These are phyloP conservation scores for Brotula barbata DNA, from an alignment of 2,797 vertebrate species.

Conservation along the genomic window DNA sequence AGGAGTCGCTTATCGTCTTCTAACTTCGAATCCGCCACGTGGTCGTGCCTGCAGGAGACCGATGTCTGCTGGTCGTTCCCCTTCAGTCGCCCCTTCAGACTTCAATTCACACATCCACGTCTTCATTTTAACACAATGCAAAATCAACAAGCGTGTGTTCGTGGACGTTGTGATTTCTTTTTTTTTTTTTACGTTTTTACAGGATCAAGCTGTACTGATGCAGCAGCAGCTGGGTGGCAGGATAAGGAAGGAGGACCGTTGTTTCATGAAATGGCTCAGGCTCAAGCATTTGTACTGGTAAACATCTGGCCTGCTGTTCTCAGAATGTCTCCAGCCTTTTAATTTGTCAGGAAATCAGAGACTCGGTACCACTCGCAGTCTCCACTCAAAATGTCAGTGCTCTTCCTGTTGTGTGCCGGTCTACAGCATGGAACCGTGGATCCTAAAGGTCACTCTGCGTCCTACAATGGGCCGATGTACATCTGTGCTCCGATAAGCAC, in stretches of 20 bases:
- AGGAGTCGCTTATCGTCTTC: conserved; percentile 60
- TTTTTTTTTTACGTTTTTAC: conserved; percentile 8
- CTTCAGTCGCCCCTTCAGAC: conserved; percentile 22
- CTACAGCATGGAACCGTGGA: conserved; percentile 23
- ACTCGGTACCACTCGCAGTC: no score
- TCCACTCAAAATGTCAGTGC: conserved; percentile 25
- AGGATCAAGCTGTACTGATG: conserved; percentile 8
- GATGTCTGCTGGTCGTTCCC: conserved; percentile 35
- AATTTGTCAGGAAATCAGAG: no score
- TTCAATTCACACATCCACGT: conserved; percentile 25
- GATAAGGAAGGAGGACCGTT: conserved; percentile 6
- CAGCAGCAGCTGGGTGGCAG: conserved; percentile 27
- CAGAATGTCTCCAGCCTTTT: conserved; percentile 32
- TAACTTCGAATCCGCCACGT: conserved; percentile 60
- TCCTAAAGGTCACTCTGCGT: conserved; percentile 7
- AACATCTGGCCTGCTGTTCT: not conserved
- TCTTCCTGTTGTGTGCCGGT: conserved; percentile 25
- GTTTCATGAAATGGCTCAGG: conserved; percentile 47
- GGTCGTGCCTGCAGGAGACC: conserved; percentile 35
- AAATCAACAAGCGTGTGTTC: not conserved
- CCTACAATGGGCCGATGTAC: not conserved
- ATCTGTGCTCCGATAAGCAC: no score
- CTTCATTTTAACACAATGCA: conserved; percentile 18
- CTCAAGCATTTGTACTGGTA: conserved; percentile 26
- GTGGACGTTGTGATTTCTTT: conserved; percentile 1